These are phyloP conservation scores for Liodrosophila aerea DNA, from an alignment of 2,888 invertebrate species.

Conservation along the genomic window DNA sequence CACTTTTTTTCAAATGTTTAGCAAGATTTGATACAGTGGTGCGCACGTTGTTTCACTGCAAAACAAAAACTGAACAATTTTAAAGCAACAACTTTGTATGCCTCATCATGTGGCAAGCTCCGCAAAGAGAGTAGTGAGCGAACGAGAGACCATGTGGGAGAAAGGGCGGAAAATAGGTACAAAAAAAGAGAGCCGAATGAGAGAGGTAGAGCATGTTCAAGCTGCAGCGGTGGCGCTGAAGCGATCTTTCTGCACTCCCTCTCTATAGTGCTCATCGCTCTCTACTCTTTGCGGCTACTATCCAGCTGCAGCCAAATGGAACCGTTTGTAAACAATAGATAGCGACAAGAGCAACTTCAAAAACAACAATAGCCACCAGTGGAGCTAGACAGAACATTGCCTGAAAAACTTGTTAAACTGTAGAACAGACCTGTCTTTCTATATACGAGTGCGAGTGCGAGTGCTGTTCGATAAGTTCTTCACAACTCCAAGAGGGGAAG, in stretches of 20 bases:
- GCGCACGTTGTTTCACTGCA: constrained; percentile 43
- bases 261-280: not conserved
- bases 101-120: constrained; percentile 52
- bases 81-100: constrained; percentile 11
- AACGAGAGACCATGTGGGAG: not conserved
- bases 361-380: constrained; percentile 21
- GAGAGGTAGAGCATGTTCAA: constrained; percentile 3
- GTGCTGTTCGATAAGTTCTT: no score
- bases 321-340: constrained; percentile 53
- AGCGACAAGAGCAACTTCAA: constrained; percentile 12
- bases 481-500: no score
- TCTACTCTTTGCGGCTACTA: constrained; percentile 1
- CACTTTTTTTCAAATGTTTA: constrained; percentile 1
- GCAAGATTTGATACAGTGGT: constrained; percentile 31
- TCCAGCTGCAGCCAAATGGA: constrained; percentile 56
- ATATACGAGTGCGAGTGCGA: constrained; percentile 36
- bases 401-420: constrained; percentile 56
- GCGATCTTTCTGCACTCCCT: constrained; percentile 2
- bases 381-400: constrained; percentile 52
- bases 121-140: constrained; percentile 2
- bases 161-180: not conserved
- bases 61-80: constrained; percentile 50
- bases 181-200: no score
- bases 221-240: not conserved
- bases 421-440: constrained; percentile 48